These are phyloP conservation scores for Salvator merianae DNA, from an alignment of 2,113 vertebrate genomes.

Conservation along the genomic window DNA sequence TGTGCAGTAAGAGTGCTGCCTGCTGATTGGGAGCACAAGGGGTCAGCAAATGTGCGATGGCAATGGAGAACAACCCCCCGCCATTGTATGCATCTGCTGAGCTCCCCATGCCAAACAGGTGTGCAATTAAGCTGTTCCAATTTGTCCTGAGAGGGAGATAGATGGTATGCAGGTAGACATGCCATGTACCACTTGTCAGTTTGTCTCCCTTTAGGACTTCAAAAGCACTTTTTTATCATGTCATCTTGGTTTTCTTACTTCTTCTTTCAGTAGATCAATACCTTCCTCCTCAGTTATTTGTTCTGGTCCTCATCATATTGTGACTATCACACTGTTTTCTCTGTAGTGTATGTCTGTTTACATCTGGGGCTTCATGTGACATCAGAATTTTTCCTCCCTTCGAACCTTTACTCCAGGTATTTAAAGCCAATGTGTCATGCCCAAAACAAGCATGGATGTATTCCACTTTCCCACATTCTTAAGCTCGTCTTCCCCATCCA, in stretches of 20 bases:
- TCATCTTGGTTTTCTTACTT: neutral
- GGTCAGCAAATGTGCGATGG: neutral
- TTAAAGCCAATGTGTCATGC: no score
- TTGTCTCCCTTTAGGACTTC: accelerated
- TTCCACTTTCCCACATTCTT: no score
- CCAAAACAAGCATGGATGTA: no score
- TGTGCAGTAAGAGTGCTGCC: neutral
- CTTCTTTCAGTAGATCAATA: neutral
- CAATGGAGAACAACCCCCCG: neutral
- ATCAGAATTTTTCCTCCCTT: neutral
- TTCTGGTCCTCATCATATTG: neutral
- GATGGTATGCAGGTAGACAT: neutral
- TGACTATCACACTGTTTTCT: neutral
- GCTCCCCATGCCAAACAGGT: neutral
- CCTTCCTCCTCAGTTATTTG: neutral
- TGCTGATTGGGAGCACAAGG: neutral
- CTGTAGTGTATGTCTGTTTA: no score
- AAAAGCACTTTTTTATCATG: conserved; percentile 25
- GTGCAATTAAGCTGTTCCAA: neutral
- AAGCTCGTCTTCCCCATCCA: no score
- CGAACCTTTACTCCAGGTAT: no score
- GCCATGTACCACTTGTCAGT: neutral
- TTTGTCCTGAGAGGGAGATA: neutral
- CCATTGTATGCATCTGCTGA: neutral
- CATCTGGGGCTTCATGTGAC: neutral